Base-by-base conservation (phyloP, 2,113 vertebrate species). In the Psittacula cyanocephala region DNA sequence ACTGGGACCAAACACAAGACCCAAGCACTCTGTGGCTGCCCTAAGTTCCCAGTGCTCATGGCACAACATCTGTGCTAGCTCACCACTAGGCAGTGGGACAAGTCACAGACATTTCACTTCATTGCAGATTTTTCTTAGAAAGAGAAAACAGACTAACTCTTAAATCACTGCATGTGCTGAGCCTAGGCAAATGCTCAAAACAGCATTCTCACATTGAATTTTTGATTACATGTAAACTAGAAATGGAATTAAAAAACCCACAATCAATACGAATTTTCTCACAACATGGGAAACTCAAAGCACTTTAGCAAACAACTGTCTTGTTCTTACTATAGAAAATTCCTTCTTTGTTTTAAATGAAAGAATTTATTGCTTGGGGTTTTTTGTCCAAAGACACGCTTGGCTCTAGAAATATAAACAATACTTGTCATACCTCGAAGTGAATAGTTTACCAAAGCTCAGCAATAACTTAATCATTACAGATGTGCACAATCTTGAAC, bases 121-220 rank as follows among this genome's bases (percentile, higher is more conserved):
- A 37, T 84, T 74, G 88, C 31, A 83, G 18, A 52, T 69, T 85
- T 85, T 96, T 83, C 76, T 81, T 88, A 75, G 74, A 96, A 96
- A 95, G 91, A 88, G 22, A 71, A 88, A 94, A n/a, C 37, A 77
- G 44, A 62, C 27, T 31, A 57, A 18, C 18, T 53, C 76, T 52
- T 43, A 59, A 46, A 50, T 33, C 53, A 71, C 50, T 35, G 62
- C 86, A 64, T 57, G 25, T 11, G 18, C 84, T 70, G 81, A 74
- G 55, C 77, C 75, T 67, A 92, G 85, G 83, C n/a, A 76, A 83
- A 50, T 17, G 23, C 86, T 85, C 63, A 29, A 31, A 89, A 37
- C 53, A 68, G 22, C 59, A 70, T 49, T 60, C 85, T 68, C 35
- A 47, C 3, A 1, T 4, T 33, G 88, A 88, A 76, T 85, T 33